Conservation (phyloP, 2,797 vertebrate species). For the Amphiprion clarkii region DNA sequence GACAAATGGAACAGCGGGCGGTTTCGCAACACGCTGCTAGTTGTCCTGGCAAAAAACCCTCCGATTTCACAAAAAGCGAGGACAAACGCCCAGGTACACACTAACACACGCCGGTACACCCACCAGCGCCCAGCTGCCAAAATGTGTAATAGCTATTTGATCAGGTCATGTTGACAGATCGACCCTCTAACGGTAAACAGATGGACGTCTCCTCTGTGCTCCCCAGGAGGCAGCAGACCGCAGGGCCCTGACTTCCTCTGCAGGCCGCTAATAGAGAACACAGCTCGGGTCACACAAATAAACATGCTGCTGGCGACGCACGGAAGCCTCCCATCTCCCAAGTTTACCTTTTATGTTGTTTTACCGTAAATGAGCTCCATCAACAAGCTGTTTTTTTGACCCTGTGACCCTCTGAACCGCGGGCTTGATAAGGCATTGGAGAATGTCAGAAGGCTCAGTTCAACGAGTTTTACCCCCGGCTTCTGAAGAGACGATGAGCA, state of each 20-base stretch:
- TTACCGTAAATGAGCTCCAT: conserved; percentile 39
- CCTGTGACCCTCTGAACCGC: conserved; percentile 30
- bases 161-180: conserved; percentile 82
- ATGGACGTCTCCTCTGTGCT: conserved; percentile 48
- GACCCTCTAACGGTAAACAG: conserved; percentile 74
- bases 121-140: conserved; percentile 53
- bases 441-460: conserved; percentile 22
- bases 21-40: conserved; percentile 58
- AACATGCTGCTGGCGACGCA: conserved; percentile 48
- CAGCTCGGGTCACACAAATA: conserved; percentile 68
- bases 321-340: conserved; percentile 13
- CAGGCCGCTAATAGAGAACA: conserved; percentile 47
- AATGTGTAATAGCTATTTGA: conserved; percentile 77
- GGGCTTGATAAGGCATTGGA: conserved; percentile 38
- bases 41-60: conserved; percentile 46
- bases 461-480: neutral
- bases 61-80: conserved; percentile 48
- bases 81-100: conserved; percentile 46
- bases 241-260: conserved; percentile 59
- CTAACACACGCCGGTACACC: conserved; percentile 4
- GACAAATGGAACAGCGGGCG: conserved; percentile 36
- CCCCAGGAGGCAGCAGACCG: conserved; percentile 40
- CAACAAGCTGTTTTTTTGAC: conserved; percentile 66
- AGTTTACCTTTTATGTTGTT: conserved; percentile 36
- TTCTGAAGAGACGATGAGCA: neutral